A percentile compares a stretch with the other conserved stretches of the same genome.
Evolutionary conservation across 2,888 invertebrate species (phyloP).

Genomic region (Conchocele bisecta): DNA sequence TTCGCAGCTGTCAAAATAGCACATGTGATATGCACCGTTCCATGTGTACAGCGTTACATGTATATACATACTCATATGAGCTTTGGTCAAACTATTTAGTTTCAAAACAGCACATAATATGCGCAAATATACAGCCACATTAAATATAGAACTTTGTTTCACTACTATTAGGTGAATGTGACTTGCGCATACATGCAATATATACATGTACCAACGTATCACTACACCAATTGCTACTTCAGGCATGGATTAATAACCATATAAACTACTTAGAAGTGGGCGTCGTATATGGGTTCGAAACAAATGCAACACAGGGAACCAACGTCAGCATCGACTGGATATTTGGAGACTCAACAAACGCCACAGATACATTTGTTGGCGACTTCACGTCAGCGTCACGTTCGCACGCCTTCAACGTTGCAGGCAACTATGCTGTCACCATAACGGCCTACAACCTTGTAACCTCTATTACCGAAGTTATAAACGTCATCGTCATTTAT

Average conservation of each 20-base stretch:
- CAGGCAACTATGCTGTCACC: neutral
- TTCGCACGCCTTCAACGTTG: neutral
- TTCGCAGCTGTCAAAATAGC: too few species aligned
- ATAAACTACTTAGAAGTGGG: constrained; percentile 22
- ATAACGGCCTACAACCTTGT: neutral
- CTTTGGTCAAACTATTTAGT: too few species aligned
- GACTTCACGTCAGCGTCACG: neutral
- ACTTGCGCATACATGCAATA: neutral
- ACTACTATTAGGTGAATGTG: too few species aligned
- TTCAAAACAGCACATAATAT: too few species aligned
- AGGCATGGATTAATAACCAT: constrained; percentile 31
- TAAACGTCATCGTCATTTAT: neutral
- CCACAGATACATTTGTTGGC: neutral
- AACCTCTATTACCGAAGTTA: neutral
- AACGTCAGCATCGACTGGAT: constrained; percentile 21
- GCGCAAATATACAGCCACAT: too few species aligned
- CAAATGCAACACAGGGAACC: constrained; percentile 27
- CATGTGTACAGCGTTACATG: too few species aligned
- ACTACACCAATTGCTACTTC: too few species aligned
- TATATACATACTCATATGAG: too few species aligned
- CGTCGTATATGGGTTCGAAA: constrained; percentile 11
- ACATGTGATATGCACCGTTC: too few species aligned
- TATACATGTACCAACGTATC: neutral
- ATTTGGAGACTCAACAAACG: constrained; percentile 14
- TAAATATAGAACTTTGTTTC: too few species aligned